Conservation (phyloP, 2,888 invertebrate species). For the Lepidocyrtinus sp. region DNA sequence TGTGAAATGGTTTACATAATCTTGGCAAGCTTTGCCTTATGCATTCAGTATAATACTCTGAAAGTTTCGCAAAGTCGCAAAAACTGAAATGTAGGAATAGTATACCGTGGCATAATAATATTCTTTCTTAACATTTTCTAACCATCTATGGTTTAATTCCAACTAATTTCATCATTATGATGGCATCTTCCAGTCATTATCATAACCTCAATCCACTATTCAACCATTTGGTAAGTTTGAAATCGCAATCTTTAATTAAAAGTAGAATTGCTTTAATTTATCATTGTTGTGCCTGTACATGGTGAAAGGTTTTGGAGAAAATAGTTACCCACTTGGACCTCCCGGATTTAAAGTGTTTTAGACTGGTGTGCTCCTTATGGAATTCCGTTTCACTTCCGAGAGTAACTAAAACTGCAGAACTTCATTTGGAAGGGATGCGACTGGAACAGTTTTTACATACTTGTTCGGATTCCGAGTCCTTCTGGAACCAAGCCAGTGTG, state of each 20-base stretch:
- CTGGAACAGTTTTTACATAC: slow-evolving; percentile 10
- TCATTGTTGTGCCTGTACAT: not conserved
- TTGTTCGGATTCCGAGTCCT: too few relatives aligned
- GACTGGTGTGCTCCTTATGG: slow-evolving; percentile 39
- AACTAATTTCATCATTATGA: too few relatives aligned
- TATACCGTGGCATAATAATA: too few relatives aligned
- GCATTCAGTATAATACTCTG: too few relatives aligned
- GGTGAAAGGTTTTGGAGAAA: slow-evolving; percentile 41
- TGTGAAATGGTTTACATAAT: too few relatives aligned
- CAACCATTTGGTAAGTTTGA: slow-evolving; percentile 28
- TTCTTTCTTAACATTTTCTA: too few relatives aligned
- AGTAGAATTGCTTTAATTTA: not conserved
- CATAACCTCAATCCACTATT: slow-evolving; percentile 7
- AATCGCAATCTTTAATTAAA: too few relatives aligned
- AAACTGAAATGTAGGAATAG: too few relatives aligned
- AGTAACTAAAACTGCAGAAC: not conserved
- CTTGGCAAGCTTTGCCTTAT: too few relatives aligned
- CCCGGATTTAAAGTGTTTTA: slow-evolving; percentile 33
- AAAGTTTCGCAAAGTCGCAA: too few relatives aligned
- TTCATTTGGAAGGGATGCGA: slow-evolving; percentile 18
- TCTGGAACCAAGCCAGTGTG: not conserved
- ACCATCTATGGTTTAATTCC: too few relatives aligned
- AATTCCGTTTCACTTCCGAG: not conserved
- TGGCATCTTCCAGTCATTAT: too few relatives aligned
- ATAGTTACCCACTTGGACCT: slow-evolving; percentile 26